Percentiles rank a stretch among this genome's conserved stretches.
phyloP scores from a whole-genome alignment of 2,888 invertebrate species.

The Seira musarum region DNA sequence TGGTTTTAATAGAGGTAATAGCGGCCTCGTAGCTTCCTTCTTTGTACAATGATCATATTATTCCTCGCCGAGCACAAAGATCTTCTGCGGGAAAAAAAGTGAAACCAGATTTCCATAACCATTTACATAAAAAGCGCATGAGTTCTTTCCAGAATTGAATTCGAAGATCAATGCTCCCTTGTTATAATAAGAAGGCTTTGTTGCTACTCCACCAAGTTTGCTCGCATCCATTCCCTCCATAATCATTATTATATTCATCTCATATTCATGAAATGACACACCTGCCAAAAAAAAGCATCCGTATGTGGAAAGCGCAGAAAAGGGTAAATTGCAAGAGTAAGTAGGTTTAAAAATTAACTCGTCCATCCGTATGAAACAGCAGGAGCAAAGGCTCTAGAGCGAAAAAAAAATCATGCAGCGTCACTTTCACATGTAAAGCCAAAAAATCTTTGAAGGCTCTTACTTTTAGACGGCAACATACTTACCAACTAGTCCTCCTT shows the following conservation, averaged over 20 bases:
- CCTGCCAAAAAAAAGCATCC: conserved; percentile 35
- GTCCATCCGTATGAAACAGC: conserved; percentile 38
- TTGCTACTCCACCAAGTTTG: neutral
- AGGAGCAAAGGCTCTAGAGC: neutral
- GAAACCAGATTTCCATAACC: conserved; percentile 50
- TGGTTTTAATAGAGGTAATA: conserved; percentile 38
- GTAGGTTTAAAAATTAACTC: conserved; percentile 49
- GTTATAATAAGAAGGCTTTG: neutral
- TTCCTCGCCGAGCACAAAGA: conserved; percentile 23
- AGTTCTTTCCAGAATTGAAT: conserved; percentile 50
- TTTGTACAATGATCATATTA: conserved; percentile 16
- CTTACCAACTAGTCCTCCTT: too few species aligned
- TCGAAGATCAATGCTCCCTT: conserved; percentile 44
- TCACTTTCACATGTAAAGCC: neutral
- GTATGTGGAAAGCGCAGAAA: conserved; percentile 2
- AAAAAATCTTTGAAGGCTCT: too few species aligned
- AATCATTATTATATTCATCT: conserved; percentile 45
- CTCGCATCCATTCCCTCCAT: conserved; percentile 8
- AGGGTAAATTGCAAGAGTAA: conserved; percentile 24
- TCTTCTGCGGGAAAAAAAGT: conserved; percentile 28
- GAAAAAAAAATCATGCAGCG: conserved; percentile 1
- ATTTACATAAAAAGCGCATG: conserved; percentile 56
- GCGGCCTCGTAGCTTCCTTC: conserved; percentile 20
- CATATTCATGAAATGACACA: conserved; percentile 54
- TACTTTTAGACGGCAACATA: too few species aligned